Base-by-base conservation (phyloP, 1,140 invertebrate species). In the Drosophila funebris region DNA sequence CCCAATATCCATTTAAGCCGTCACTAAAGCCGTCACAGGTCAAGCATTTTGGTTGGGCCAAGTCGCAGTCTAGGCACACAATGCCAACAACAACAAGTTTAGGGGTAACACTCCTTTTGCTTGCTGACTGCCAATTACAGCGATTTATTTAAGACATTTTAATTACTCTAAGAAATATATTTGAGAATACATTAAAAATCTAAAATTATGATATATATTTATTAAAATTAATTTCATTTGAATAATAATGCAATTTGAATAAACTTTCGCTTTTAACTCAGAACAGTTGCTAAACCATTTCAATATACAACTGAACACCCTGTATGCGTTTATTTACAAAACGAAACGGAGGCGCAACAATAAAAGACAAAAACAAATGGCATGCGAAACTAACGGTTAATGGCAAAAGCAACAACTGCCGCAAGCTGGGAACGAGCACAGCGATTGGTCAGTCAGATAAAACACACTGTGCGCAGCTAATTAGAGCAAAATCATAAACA, bases 401-500 rank as follows among this genome's bases (percentile, higher is more conserved):
- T 52, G 29, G 67, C 58, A 24, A 41, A 41, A 8, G 14, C 27
- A n/a, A n/a, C 24, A 58, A 56, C 20, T 44, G 11, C 2, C 24
- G 0, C n/a, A 24, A 46, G 16, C 20, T 2, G 7, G 3, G n/a
- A 37, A 13, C n/a, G 8, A 14, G 22, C 13, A 14, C 8, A 14
- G 4, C 4, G 6, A 14, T 8, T 48, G 31, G 16, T 18, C 36
- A 57, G 33, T 8, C 56, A 2, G 16, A 56, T 68, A 73, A 73
- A 72, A 20, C 50, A 52, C 43, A 36, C 14, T 58, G 44, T 72
- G 37, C 54, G 16, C 20, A 36, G 1, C 54, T 73, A 73, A 73
- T 73, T 73, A 48, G 16, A 46, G 48, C 46, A 31, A 24, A 58
- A 67, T 60, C 56, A 73, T 73, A 54, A 69, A 60, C 53, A 20